Evolutionary conservation across 2,113 vertebrate species (phyloP), one percentile per base, ranked within the genome.

Genomic region (Hipposideros armiger): DNA sequence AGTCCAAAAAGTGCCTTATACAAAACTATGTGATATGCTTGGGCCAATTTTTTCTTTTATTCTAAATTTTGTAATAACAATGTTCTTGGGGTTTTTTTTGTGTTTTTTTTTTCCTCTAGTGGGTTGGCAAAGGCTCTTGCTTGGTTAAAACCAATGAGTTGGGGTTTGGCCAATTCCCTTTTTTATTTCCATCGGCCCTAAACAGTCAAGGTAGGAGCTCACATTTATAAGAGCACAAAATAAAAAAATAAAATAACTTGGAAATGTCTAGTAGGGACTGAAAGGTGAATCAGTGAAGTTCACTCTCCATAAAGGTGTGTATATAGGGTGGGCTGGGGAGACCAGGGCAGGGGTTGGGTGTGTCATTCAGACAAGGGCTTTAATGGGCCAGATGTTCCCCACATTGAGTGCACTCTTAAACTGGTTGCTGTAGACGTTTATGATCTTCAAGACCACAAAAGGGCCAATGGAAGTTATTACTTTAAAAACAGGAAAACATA

Each of bases 11-110:
- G 20, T 74, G 19, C 45, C 93, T 94, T 94, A 69, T 92, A 45
- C 69, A 76, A 82, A 94, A 90, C 30, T 52, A 72, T 4, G 11
- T 72, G 22, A 60, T 82, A 40, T 42, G 42, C 26, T 47, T 54
- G 16, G 28, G 52, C 84, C 47, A 76, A 11, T 69, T 74, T 82
- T 95, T 95, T 92, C 66, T 92, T 96, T 94, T 62, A 32, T 73
- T 83, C 47, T 73, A 67, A 92, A 69, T 95, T 42, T 66, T 66
- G n/a, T 85, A n/a, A 54, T 92, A 60, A 64, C 8, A 66, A 15
- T 72, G 52, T 47, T 72, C 54, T 42, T 14, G 36, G 36, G 36
- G 36, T 36, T 36, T 36, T 36, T 47, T 50, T 50, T 50, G 36
- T 36, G 36, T 36, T 64, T 52, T 58, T 73, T 54, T 78, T 85